Evolutionary conservation across 2,888 invertebrate species (phyloP), one percentile per base, ranked within the genome.

Genomic region (Chrysolina oricalcia): DNA sequence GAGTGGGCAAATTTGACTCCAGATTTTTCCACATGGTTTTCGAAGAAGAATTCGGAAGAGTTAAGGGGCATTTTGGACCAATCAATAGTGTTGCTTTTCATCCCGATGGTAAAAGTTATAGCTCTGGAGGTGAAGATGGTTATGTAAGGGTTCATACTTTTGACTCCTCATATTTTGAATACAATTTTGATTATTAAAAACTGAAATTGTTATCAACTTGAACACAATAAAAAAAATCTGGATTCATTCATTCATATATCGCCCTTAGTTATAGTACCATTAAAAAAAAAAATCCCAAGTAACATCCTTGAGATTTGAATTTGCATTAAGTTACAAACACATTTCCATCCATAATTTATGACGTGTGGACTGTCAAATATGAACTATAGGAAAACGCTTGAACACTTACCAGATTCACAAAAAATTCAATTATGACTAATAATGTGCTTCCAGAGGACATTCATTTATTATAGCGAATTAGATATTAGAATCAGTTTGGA

Each of bases 41-140:
- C 89, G 98, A 98, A 89, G 98, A 98, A 87, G 98, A 98, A 87
- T 98, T 98, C 89, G 98, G 95, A 0, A 91, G 98, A 76, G 94
- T 99, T n/a, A 99, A 99, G 88, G 99, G 99, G 73, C 99, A 99
- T 90, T 99, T 99, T 87, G 99, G 99, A 83, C 99, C 99, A 1
- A 99, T 99, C 86, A 99, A 99, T 92, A 97, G 97, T 89, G 93
- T 99, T 83, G 95, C 97, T 67, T 99, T 99, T 91, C 98, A 98
- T 90, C 99, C 99, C 1, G 97, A 98, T 90, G 99, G 99, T 68
- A 96, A 95, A 87, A 97, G 97, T 87, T 98, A 97, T 89, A 96
- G 96, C 74, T 97, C 98, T 69, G 99, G 99, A 27, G 99, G 98
- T 87, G 99, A 99, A 90, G 99, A 99, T 89, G 99, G 99, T 91